These are phyloP conservation scores for Hoplias malabaricus DNA, from an alignment of 2,113 vertebrate species.

Conservation along the genomic window DNA sequence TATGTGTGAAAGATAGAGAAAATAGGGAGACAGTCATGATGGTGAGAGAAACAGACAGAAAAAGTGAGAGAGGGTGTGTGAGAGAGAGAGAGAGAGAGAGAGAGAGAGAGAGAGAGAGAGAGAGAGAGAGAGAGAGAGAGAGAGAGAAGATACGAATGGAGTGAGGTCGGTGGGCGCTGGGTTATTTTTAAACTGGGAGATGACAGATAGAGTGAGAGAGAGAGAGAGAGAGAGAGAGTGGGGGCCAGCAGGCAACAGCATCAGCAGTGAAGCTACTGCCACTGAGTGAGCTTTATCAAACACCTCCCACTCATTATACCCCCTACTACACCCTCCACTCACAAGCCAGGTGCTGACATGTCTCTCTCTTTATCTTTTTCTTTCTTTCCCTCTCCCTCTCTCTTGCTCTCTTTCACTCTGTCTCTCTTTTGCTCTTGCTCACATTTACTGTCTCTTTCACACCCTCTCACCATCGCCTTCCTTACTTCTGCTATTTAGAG, in stretches of 20 bases:
- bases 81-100: constrained; percentile 28
- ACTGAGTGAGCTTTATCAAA: constrained; percentile 60
- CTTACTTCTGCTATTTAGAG: constrained; percentile 2
- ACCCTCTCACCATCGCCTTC: too few relatives aligned
- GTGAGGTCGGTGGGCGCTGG: constrained; percentile 14
- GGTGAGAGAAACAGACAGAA: constrained; percentile 16
- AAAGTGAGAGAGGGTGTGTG: background rate
- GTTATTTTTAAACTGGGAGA: constrained; percentile 68
- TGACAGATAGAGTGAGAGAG: constrained; percentile 63
- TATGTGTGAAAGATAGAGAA: constrained; percentile 14
- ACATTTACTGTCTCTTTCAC: too few relatives aligned
- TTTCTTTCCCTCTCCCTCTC: background rate
- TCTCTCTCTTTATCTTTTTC: constrained; percentile 11
- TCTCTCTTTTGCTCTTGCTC: background rate
- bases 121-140: background rate
- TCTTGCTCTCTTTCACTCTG: constrained; percentile 11
- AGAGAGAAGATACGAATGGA: background rate
- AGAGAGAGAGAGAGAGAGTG: too few relatives aligned
- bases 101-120: constrained; percentile 17
- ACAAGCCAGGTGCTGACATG: constrained; percentile 29
- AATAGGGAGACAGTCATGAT: constrained; percentile 47
- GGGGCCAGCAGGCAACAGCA: constrained; percentile 53
- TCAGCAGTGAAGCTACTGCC: constrained; percentile 32
- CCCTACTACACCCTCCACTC: constrained; percentile 37
- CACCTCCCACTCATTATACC: constrained; percentile 56